These are phyloP conservation scores for Myotis vivesi DNA, from an alignment of 2,797 vertebrate species.

Conservation along the genomic window DNA sequence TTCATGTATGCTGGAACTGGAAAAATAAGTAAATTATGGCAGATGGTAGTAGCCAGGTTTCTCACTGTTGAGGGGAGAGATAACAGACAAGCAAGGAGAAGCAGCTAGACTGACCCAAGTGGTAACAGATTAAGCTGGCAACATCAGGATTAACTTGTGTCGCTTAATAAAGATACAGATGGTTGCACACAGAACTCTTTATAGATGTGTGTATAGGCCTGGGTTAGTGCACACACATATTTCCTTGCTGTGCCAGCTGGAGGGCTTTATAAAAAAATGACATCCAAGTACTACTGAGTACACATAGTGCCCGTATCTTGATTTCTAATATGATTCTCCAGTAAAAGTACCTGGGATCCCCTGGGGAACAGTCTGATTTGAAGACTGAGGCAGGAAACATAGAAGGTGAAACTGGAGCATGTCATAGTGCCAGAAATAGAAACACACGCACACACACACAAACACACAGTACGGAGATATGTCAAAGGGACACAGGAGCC, in stretches of 20 bases:
- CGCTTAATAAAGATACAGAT: neutral
- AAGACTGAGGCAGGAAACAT: neutral
- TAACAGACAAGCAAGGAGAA: neutral
- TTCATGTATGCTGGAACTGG: neutral
- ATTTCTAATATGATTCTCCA: neutral
- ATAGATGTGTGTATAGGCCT: neutral
- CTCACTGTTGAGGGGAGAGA: neutral
- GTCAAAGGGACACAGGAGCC: neutral
- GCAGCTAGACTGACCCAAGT: neutral
- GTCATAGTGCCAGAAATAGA: neutral
- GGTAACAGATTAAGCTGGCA: neutral
- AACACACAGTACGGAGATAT: neutral
- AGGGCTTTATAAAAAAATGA: neutral
- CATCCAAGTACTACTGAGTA: neutral
- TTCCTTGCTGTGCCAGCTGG: neutral
- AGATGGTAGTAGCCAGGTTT: neutral
- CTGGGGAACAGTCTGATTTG: neutral
- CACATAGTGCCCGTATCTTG: neutral
- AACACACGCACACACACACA: neutral
- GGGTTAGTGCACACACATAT: neutral
- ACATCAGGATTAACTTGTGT: neutral
- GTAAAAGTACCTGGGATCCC: neutral
- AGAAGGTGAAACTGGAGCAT: neutral
- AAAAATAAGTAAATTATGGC: neutral
- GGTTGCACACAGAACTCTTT: neutral